A percentile compares a stretch with the other conserved stretches of the same genome.
Conservation (phyloP, 2,113 vertebrate species). For the Chionomys nivalis region DNA sequence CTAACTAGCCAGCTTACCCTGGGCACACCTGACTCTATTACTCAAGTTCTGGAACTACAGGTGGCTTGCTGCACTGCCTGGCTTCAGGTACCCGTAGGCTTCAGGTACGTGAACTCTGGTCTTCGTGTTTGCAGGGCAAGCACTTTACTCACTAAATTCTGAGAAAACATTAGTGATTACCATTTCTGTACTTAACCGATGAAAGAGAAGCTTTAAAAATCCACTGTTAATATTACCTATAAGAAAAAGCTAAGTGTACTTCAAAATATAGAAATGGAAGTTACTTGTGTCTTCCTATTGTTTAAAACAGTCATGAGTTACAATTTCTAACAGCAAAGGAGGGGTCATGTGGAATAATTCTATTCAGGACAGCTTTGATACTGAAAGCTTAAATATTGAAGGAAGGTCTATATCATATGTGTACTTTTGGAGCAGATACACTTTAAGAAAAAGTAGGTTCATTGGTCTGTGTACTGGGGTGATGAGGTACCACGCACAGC, state of each 20-base stretch:
- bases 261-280: not conserved
- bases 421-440: not conserved
- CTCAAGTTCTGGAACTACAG: not conserved
- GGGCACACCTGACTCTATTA: not conserved
- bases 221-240: not conserved
- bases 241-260: constrained; percentile 29
- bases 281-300: not conserved
- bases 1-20: not conserved
- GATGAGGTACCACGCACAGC: not conserved
- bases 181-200: not conserved
- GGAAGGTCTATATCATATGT: not conserved
- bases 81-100: no score
- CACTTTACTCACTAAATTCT: not conserved
- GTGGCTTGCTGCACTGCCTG: not conserved
- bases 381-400: not conserved
- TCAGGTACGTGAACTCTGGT: not conserved
- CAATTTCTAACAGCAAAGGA: not conserved
- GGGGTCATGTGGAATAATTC: not conserved
- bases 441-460: not conserved
- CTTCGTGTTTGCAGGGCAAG: not conserved
- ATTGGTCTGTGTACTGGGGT: not conserved
- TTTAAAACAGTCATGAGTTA: not conserved
- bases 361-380: not conserved
- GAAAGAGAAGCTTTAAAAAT: constrained; percentile 16
- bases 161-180: not conserved